These are phyloP conservation scores for Polydesmus complanatus DNA, from an alignment of 2,888 invertebrate species.

Conservation along the genomic window DNA sequence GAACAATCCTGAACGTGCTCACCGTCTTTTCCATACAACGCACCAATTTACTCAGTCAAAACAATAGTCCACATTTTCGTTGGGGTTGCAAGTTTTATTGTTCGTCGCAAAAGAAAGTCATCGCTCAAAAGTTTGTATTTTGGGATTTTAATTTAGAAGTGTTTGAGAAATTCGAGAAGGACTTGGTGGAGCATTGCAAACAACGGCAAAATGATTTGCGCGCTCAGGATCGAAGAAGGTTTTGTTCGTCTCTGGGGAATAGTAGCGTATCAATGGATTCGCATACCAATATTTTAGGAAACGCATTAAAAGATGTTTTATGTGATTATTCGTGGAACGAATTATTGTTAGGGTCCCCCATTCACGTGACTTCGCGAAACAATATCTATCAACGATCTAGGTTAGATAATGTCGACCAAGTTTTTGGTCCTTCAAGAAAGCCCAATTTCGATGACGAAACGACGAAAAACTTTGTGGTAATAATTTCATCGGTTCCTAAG, in stretches of 20 bases:
- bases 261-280: not conserved
- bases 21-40: not conserved
- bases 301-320: not conserved
- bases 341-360: not conserved
- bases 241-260: not conserved
- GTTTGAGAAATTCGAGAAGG: not conserved
- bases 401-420: not conserved
- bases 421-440: no score
- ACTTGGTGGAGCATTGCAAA: not conserved
- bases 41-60: not conserved
- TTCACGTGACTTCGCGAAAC: not conserved
- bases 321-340: not conserved
- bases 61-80: not conserved
- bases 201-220: not conserved
- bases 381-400: not conserved
- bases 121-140: not conserved
- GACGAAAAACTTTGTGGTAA: not conserved
- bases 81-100: not conserved
- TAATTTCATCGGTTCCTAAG: not conserved
- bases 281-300: not conserved
- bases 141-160: not conserved
- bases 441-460: no score
- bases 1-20: not conserved
- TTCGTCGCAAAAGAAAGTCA: not conserved
- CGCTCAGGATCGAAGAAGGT: not conserved